Conservation (phyloP, 2,888 invertebrate species). For the Neocrepidodera transversa region DNA sequence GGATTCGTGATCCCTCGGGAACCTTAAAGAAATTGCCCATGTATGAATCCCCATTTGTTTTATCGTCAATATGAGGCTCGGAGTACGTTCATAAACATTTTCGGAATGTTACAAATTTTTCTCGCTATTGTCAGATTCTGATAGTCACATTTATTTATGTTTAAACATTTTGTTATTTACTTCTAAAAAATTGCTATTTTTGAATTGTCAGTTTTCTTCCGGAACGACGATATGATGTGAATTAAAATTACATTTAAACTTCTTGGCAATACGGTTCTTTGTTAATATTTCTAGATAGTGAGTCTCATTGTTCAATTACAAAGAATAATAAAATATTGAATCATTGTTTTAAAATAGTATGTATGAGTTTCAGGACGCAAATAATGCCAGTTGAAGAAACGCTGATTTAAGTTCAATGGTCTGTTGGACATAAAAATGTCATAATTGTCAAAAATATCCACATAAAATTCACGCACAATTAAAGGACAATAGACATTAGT, state of each 20-base stretch:
- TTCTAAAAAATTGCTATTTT: no score
- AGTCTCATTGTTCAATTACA: no score
- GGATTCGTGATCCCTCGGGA: constrained; percentile 54
- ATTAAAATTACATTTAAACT: no score
- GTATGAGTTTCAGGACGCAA: neutral
- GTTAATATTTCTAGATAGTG: no score
- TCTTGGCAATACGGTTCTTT: no score
- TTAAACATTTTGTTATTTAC: no score
- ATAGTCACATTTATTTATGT: no score
- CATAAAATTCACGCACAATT: neutral
- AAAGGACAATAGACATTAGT: neutral
- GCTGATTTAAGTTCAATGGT: constrained; percentile 14
- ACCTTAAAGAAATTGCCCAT: constrained; percentile 62
- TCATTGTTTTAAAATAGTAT: constrained; percentile 8
- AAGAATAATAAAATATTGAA: constrained; percentile 1
- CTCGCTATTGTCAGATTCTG: no score
- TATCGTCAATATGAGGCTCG: constrained; percentile 45
- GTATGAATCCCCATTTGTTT: constrained; percentile 60
- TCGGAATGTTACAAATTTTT: neutral
- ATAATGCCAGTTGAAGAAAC: constrained; percentile 11
- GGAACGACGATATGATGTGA: no score
- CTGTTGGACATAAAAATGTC: neutral
- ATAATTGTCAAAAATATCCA: constrained; percentile 8
- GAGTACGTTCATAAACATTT: constrained; percentile 20
- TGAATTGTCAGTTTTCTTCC: no score